Evolutionary conservation across 2,888 invertebrate genomes (phyloP), one percentile per base, ranked within the genome.

Genomic region (Cantharis lateralis): DNA sequence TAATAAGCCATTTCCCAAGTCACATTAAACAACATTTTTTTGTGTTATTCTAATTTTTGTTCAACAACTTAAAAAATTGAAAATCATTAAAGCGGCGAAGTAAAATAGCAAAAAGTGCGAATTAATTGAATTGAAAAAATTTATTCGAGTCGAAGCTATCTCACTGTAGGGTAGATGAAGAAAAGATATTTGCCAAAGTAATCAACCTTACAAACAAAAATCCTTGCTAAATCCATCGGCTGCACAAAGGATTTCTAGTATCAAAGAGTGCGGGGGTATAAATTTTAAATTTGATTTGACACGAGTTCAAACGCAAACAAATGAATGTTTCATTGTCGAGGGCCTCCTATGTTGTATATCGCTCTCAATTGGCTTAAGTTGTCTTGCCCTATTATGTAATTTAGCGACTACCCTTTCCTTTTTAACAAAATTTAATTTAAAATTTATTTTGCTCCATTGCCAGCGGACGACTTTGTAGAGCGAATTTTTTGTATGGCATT

Each of bases 251-350:
- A 84, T 83, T 83, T 81, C 81, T 78, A 83, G 84, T 86, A 86
- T 87, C 86, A 87, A 87, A 87, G 86, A 83, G 86, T 83, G 83
- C 77, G 80, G 75, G 83, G 81, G 83, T 83, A 86, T 87, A 87
- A 88, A 88, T 88, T 87, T 87, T 88, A 87, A 88, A 88, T 87
- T 87, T 83, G 86, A 88, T 88, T 88, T 87, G 83, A 84, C 84
- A 85, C 84, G 83, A 84, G 84, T 84, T 84, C 82, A 84, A 86
- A 84, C 85, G 86, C 84, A 85, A 86, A 86, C 85, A 86, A 86
- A 85, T 87, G 85, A 86, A 85, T 86, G 85, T 85, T 86, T 85
- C 82, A 87, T 87, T 85, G 84, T 84, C 81, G 81, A 80, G 80
- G 77, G 64, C 80, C 78, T 77, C 77, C 78, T 78, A 78, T 74